Percentiles rank a stretch among this genome's conserved stretches.
Conservation (phyloP, 2,113 vertebrate genomes). For the Carassius carassius region DNA sequence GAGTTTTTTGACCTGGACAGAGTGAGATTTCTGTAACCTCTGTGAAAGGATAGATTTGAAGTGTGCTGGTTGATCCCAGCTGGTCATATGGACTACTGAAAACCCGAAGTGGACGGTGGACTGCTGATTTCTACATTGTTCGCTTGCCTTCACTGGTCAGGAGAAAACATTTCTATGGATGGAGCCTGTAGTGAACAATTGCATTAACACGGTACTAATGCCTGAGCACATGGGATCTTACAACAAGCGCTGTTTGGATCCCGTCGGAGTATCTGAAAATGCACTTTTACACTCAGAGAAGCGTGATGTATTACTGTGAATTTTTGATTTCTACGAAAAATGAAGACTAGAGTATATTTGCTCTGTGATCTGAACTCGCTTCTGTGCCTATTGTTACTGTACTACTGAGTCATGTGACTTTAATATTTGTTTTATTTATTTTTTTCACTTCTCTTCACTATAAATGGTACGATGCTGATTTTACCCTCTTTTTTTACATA, state of each 20-base stretch:
- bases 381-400: slow-evolving; percentile 64
- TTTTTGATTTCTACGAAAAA: slow-evolving; percentile 48
- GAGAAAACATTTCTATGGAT: not conserved
- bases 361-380: slow-evolving; percentile 57
- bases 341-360: slow-evolving; percentile 50
- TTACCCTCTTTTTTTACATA: slow-evolving; percentile 53
- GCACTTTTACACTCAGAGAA: slow-evolving; percentile 51
- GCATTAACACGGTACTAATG: slow-evolving; percentile 24
- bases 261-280: slow-evolving; percentile 33
- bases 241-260: slow-evolving; percentile 2
- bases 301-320: slow-evolving; percentile 58
- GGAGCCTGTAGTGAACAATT: not conserved
- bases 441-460: slow-evolving; percentile 63
- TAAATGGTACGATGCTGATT: slow-evolving; percentile 54
- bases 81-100: not conserved
- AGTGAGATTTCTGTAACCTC: not conserved
- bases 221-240: not conserved
- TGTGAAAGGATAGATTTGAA: not conserved
- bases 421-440: slow-evolving; percentile 54
- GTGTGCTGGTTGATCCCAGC: not conserved
- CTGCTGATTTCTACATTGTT: not conserved
- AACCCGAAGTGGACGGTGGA: not conserved
- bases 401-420: slow-evolving; percentile 74
- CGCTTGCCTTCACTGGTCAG: not conserved
- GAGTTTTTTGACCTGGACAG: not conserved